Evolutionary conservation across 2,113 vertebrate species (phyloP), one percentile per base, ranked within the genome.

Genomic region (Melierax canorus): DNA sequence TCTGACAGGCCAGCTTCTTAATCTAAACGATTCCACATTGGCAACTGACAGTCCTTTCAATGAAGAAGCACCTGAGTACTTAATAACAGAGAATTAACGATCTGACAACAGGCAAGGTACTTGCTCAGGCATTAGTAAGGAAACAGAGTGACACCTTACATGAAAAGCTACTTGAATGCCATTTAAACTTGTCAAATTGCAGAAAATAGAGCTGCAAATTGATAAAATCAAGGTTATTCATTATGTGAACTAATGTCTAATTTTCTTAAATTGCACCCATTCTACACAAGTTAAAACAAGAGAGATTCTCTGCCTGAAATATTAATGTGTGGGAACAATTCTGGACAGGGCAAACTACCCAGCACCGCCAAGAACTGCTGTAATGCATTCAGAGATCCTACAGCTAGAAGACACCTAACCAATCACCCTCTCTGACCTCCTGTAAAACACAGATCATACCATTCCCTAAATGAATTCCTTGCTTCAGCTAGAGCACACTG

Each of bases 141-240:
- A 98, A 98, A 97, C 95, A 97, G 97, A 98, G 88, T 97, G 97
- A 98, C 97, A 97, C 71, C 94, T 98, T 89, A 90, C 87, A 89
- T 91, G 92, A 96, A 96, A 97, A 97, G 94, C 91, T 96, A 82
- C 86, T 92, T 89, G 95, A 94, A 96, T 91, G 91, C 94, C 96
- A 95, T 93, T 97, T 97, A 97, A 97, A 97, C 97, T 92, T 98
- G 97, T 97, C 97, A 98, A 96, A 96, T 48, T 89, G 87, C 96
- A 92, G 96, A 97, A 97, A 98, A 97, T 95, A 97, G 95, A 95
- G 94, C 96, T 94, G 95, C 87, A 97, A 97, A 96, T 92, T 96
- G 96, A 96, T 93, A 92, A 96, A 97, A 95, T 94, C 93, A 91
- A 92, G 74, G 79, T 94, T 95, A 96, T 94, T 97, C 96, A 94